Base-by-base conservation (phyloP, 2,888 invertebrate species). In the Trichogramma evanescens region DNA sequence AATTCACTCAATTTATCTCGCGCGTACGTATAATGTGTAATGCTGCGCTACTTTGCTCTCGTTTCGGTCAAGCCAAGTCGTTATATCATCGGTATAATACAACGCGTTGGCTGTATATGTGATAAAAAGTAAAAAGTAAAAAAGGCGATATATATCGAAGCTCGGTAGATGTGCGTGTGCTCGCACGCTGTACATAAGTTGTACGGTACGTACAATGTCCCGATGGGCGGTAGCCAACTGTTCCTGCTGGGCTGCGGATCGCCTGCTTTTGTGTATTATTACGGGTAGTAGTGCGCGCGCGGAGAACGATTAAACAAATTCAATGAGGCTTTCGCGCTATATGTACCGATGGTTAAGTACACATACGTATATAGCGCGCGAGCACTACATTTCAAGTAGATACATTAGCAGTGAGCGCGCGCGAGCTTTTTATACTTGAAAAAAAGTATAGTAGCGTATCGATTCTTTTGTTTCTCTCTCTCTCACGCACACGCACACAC, bases 181-280 rank as follows among this genome's bases (percentile, higher is more conserved):
- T 50, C 7, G 42, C 13, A 39, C 10, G 26, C 26, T 26, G 26
- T 51, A 43, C 42, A 13, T 38, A 55, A 53, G 44, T 26, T 39
- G 54, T 44, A 45, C 51, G 54, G 51, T 26, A 48, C 66, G 69
- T 67, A 75, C 74, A 76, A 76, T 75, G 70, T 74, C 75, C 63
- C 75, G 70, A 75, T 74, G 71, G 75, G 77, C 71, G 75, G 74
- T 71, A 74, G 71, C 75, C 74, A 75, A 75, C 74, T 74, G 75
- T 72, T 76, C 75, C 74, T 49, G 63, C 65, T 39, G 56, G 67
- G 66, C 59, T 72, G 62, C 70, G 68, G 68, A 54, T 54, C 43
- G 42, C 4, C 42, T 45, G 39, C 39, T 50, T 40, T 52, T 46
- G 45, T 54, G 38, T 55, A 55, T 54, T 56, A 39, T 53, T 46